Evolutionary conservation across 1,140 invertebrate species (phyloP), one percentile per base, ranked within the genome.

Genomic region (Anastrepha obliqua): DNA sequence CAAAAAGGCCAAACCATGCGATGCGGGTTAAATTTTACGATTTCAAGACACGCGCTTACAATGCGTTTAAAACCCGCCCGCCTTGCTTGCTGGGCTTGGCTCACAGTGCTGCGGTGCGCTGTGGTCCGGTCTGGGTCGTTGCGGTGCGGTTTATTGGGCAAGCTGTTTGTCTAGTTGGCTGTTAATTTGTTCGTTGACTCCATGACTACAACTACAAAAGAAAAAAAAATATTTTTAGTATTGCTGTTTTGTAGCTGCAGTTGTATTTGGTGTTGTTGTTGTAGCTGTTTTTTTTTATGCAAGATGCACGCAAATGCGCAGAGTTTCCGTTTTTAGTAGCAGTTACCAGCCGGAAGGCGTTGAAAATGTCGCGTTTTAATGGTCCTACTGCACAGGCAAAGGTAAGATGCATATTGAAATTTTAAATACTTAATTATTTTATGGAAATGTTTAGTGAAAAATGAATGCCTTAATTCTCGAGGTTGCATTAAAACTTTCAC

Each of bases 291-390:
- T 39, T 39, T 62, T 39, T 29, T 0, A 6, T 29, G 74, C 74
- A 55, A 81, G 47, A 81, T 81, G 47, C 74, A 81, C 74, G 74
- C 74, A 20, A 81, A n/a, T 42, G 74, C 74, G 47, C 67, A 55
- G 2, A 81, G 47, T 58, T 81, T 55, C 74, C 74, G 74, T 58
- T 81, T 81, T 81, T 81, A 81, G 47, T 58, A 9, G 74, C 74
- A 51, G 74, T 81, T 81, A 81, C 44, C 74, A 55, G 74, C 47
- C 74, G 74, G 74, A 81, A 81, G 74, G 74, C 74, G 74, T 81
- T 55, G 74, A 81, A 81, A 81, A 81, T 81, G 47, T 81, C 74
- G 74, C 74, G 74, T 81, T 81, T 81, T 81, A 81, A 81, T 81
- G 74, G 20, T n/a, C 8, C 17, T 64, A 64, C 17, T n/a, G 60